Evolutionary conservation across 2,888 invertebrate genomes (phyloP).

Genomic region (Lacanobia oleracea): DNA sequence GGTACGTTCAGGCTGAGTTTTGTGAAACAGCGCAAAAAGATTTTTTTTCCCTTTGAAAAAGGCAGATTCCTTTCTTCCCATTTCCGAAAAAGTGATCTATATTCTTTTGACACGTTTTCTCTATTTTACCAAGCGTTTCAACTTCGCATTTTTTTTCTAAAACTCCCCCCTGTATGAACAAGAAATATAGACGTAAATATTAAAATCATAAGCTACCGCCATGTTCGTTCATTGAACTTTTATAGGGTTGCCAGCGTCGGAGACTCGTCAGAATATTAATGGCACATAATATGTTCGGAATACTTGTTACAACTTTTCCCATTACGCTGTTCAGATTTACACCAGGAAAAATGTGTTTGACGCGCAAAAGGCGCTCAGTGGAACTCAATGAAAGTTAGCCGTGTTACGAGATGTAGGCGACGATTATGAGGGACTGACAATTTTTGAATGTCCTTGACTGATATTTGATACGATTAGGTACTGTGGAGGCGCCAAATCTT

Average conservation of each 20-base stretch:
- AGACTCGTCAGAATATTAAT: slow-evolving; percentile 88
- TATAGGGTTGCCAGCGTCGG: slow-evolving; percentile 81
- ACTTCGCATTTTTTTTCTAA: neutral
- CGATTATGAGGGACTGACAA: slow-evolving; percentile 62
- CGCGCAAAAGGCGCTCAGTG: slow-evolving; percentile 75
- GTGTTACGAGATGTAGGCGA: slow-evolving; percentile 71
- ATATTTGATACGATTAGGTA: too few species aligned
- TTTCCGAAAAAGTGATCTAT: slow-evolving; percentile 2
- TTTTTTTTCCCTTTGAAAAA: neutral
- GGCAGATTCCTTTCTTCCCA: too few species aligned
- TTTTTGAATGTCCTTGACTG: slow-evolving; percentile 49
- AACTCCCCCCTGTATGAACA: slow-evolving; percentile 10
- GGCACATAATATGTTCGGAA: slow-evolving; percentile 87
- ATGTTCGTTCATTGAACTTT: slow-evolving; percentile 83
- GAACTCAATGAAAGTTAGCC: slow-evolving; percentile 82
- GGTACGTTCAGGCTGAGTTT: slow-evolving; percentile 14
- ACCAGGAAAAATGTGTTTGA: slow-evolving; percentile 82
- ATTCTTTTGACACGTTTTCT: neutral
- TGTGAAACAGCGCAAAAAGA: neutral
- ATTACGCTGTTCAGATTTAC: slow-evolving; percentile 86
- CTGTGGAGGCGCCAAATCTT: neutral
- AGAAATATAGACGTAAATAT: slow-evolving; percentile 64
- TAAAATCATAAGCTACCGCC: slow-evolving; percentile 74
- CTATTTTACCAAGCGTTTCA: neutral
- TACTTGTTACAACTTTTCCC: slow-evolving; percentile 90